These are phyloP conservation scores for Vidua chalybeata DNA, from an alignment of 2,113 vertebrate species.

Conservation along the genomic window DNA sequence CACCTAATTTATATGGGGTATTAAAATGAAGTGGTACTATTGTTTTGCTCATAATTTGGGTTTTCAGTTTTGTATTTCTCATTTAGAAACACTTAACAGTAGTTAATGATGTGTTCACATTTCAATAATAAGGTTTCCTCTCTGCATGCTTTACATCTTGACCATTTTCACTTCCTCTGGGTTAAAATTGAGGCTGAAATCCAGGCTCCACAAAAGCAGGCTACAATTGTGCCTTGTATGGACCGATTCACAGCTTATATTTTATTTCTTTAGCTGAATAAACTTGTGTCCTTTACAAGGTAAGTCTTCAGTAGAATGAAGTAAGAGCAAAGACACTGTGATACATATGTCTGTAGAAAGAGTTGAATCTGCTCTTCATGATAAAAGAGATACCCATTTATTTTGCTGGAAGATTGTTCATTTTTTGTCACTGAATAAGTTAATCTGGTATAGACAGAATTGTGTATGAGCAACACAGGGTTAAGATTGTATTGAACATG, in stretches of 20 bases:
- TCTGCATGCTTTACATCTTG: background rate
- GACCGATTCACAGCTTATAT: background rate
- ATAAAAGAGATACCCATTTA: background rate
- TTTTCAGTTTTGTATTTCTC: background rate
- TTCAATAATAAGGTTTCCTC: slow-evolving; percentile 14
- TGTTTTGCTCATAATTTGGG: background rate
- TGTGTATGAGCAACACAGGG: background rate
- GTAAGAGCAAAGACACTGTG: background rate
- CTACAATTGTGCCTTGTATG: background rate
- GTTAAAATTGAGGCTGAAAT: background rate
- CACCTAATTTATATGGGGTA: background rate
- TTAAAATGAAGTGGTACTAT: background rate
- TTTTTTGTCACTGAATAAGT: background rate
- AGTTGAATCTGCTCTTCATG: background rate
- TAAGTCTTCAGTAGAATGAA: background rate
- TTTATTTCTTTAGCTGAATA: background rate
- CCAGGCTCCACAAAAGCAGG: background rate
- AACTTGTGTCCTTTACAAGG: background rate
- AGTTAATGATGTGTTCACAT: slow-evolving; percentile 33
- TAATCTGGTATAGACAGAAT: background rate
- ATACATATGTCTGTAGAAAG: background rate
- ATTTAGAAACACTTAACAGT: slow-evolving; percentile 5
- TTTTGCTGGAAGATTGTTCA: background rate
- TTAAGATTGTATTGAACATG: background rate
- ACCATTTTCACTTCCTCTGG: background rate